Evolutionary conservation across 2,888 invertebrate species (phyloP), one percentile per base, ranked within the genome.

Genomic region (Hirtodrosophila confusa): DNA sequence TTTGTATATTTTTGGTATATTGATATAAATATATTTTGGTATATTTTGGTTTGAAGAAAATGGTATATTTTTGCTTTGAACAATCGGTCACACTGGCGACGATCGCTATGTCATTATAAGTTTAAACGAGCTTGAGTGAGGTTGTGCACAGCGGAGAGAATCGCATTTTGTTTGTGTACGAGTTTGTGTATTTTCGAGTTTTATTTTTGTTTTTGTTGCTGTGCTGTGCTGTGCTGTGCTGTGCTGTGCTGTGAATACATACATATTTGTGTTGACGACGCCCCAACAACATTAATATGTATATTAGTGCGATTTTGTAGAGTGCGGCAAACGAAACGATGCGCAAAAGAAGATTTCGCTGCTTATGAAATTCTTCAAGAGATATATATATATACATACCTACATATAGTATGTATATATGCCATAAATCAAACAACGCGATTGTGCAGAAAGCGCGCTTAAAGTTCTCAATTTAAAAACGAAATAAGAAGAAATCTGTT

Each of bases 211-310:
- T 56, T 47, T 35, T 44, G 27, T 27, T 27, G 27, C 6, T 44
- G 12, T 57, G n/a, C n/a, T n/a, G n/a, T n/a, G n/a, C n/a, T n/a
- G n/a, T n/a, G n/a, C n/a, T n/a, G n/a, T n/a, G n/a, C n/a, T n/a
- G n/a, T 56, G 43, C 45, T 65, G 53, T 49, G 40, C 49, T 51
- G 45, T 54, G 53, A 49, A 44, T 56, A 50, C 17, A 44, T 56
- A 50, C 17, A 17, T 71, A 78, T 84, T 80, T 84, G 17, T 27
- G 85, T 64, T 70, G 70, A 77, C 80, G 80, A 79, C 70, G 74
- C 55, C 57, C 41, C 45, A 35, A 61, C 51, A 68, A 49, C 53
- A 58, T 65, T 79, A 83, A 75, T 69, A 73, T 76, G 62, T 65
- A 63, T 69, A 68, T 65, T 69, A 75, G 68, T 78, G 62, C 60